Percentiles rank a stretch among this genome's conserved stretches.
These are phyloP conservation scores for Dynastes hyllus DNA, from an alignment of 2,888 invertebrate genomes.

Conservation along the genomic window DNA sequence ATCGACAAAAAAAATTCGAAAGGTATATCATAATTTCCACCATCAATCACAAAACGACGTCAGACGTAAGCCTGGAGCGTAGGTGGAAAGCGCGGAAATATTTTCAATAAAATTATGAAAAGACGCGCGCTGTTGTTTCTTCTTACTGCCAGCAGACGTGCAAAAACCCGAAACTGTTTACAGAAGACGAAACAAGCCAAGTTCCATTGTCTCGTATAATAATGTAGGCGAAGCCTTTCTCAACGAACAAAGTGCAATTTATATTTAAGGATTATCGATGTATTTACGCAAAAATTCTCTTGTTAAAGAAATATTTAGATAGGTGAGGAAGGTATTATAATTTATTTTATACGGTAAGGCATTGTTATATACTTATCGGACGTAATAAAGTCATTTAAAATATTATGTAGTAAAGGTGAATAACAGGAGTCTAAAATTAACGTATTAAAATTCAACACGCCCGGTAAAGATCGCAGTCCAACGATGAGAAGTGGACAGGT, in stretches of 20 bases:
- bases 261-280: slow-evolving; percentile 5
- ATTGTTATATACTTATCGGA: slow-evolving; percentile 31
- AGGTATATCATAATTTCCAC: slow-evolving; percentile 9
- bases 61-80: slow-evolving; percentile 16
- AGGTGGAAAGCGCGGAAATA: slow-evolving; percentile 10
- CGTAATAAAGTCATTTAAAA: slow-evolving; percentile 40
- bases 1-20: background rate
- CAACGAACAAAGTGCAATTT: background rate
- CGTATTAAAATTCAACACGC: background rate
- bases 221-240: background rate
- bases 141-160: background rate
- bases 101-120: slow-evolving; percentile 33
- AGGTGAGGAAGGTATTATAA: slow-evolving; percentile 27
- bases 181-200: slow-evolving; percentile 6
- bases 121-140: slow-evolving; percentile 16
- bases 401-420: slow-evolving; percentile 22
- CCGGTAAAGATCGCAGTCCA: background rate
- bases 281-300: background rate
- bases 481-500: background rate
- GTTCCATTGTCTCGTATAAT: background rate
- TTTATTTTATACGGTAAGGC: slow-evolving; percentile 10
- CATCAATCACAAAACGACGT: slow-evolving; percentile 17
- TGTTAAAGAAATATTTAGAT: slow-evolving; percentile 18
- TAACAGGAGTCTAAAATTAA: slow-evolving; percentile 34
- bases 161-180: background rate